phyloP scores from a whole-genome alignment of 1,140 invertebrate genomes.

The Panulirus ornatus region DNA sequence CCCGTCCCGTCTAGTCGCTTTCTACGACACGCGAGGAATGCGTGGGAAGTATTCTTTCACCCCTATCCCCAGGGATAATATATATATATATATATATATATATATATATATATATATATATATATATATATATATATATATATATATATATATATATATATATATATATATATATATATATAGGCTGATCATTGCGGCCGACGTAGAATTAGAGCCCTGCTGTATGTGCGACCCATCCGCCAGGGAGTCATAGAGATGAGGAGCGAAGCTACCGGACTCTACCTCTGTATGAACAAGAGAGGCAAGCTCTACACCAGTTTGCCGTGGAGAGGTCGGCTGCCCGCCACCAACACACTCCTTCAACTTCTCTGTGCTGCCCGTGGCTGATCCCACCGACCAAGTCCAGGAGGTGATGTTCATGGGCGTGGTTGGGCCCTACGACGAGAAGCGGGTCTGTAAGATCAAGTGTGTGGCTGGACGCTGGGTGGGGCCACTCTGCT shows the following conservation, averaged over 20 bases:
- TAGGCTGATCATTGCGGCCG: too few relatives aligned
- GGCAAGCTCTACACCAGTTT: conserved; percentile 57
- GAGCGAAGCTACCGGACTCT: conserved; percentile 65
- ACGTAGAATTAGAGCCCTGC: too few relatives aligned
- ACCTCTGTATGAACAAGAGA: conserved; percentile 59
- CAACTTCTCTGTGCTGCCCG: conserved; percentile 62
- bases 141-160: too few relatives aligned
- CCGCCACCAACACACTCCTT: conserved; percentile 67
- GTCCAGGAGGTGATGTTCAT: conserved; percentile 81
- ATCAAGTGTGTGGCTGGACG: conserved; percentile 89
- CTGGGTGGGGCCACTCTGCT: conserved; percentile 88
- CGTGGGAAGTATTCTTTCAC: too few relatives aligned
- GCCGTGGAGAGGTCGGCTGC: conserved; percentile 45
- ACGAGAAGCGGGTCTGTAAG: conserved; percentile 86
- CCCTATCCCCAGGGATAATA: too few relatives aligned
- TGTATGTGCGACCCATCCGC: conserved; percentile 44
- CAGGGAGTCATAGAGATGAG: conserved; percentile 37
- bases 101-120: too few relatives aligned
- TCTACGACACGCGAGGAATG: too few relatives aligned
- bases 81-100: too few relatives aligned
- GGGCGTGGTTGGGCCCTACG: conserved; percentile 83
- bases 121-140: too few relatives aligned
- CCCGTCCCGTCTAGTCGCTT: too few relatives aligned
- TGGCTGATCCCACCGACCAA: conserved; percentile 53
- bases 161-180: too few relatives aligned